Evolutionary conservation across 2,113 vertebrate species (phyloP).

Genomic region (Scolopax mira): DNA sequence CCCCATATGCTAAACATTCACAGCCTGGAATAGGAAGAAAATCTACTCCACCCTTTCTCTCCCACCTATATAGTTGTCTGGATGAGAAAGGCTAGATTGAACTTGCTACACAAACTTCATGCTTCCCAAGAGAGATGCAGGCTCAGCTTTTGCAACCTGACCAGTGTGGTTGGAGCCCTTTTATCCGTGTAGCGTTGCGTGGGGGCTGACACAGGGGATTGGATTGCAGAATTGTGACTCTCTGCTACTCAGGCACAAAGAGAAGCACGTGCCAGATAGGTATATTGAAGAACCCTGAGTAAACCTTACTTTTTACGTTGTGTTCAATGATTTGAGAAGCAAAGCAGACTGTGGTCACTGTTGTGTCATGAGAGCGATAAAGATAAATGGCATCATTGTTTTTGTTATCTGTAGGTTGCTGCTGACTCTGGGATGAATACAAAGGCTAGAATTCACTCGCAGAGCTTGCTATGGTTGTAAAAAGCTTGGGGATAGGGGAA

Average conservation of each 20-base stretch:
- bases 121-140: not conserved
- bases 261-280: not conserved
- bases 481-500: not conserved
- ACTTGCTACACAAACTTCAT: not conserved
- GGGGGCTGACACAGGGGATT: not conserved
- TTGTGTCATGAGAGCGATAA: not conserved
- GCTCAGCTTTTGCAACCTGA: not conserved
- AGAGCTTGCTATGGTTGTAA: not conserved
- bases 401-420: conserved; percentile 25
- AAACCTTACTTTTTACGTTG: not conserved
- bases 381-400: conserved; percentile 51
- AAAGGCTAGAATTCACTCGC: conserved; percentile 41
- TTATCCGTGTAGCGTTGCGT: not conserved
- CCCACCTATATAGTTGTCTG: not conserved
- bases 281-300: not conserved
- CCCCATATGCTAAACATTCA: conserved; percentile 38
- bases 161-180: not conserved
- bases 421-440: conserved; percentile 20
- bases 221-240: not conserved
- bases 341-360: not conserved
- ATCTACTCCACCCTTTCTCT: not conserved
- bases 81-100: not conserved
- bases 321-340: not conserved
- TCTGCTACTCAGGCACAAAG: not conserved
- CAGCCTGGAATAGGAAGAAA: not conserved